These are phyloP conservation scores for Syrphus vitripennis DNA, from an alignment of 2,888 invertebrate species.

Conservation along the genomic window DNA sequence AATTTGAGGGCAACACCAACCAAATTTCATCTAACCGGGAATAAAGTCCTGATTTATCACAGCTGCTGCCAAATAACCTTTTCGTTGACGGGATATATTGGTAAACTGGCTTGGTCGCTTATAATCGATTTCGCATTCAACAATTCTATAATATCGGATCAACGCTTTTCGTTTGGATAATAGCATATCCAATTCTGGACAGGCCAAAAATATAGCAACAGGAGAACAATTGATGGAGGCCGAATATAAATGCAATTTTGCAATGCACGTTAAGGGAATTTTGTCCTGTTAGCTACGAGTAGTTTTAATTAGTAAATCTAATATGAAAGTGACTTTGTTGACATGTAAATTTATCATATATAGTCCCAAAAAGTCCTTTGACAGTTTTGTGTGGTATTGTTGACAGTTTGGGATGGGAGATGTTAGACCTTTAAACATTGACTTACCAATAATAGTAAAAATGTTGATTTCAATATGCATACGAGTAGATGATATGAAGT, in stretches of 20 bases:
- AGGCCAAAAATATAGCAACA: neutral
- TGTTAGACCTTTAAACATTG: neutral
- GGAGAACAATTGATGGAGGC: neutral
- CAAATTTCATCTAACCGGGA: neutral
- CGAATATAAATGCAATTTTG: neutral
- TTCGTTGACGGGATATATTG: neutral
- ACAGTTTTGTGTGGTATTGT: neutral
- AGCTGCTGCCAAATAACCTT: neutral
- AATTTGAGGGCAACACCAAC: neutral
- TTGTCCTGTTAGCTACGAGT: neutral
- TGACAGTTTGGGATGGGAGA: neutral
- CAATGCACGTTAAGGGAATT: neutral
- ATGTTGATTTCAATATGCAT: too few species aligned
- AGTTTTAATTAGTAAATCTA: neutral
- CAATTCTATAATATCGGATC: neutral
- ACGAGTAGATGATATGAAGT: too few species aligned
- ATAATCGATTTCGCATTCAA: neutral
- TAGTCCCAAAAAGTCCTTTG: neutral
- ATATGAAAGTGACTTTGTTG: neutral
- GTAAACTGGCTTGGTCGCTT: neutral
- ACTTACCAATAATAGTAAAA: too few species aligned
- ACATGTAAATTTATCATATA: neutral
- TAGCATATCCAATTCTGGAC: neutral
- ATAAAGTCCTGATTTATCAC: neutral
- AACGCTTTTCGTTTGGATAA: neutral